Evolutionary conservation across 2,113 vertebrate genomes (phyloP).

Genomic region (Vulpes ferrilata): DNA sequence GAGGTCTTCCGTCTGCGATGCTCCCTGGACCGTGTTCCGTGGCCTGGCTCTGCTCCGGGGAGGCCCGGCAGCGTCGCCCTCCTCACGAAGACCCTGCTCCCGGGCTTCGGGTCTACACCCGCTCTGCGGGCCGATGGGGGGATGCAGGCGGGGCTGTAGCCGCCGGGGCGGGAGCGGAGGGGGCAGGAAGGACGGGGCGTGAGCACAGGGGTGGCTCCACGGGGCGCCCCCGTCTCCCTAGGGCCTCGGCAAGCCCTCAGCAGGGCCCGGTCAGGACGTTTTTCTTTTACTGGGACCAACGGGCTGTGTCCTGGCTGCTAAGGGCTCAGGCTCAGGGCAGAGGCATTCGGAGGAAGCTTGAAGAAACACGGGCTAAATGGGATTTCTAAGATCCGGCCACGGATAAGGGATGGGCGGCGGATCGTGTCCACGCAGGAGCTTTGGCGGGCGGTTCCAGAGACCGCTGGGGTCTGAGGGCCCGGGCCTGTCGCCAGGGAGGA

Average conservation of each 20-base stretch:
- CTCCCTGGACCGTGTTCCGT: background rate
- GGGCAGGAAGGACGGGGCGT: background rate
- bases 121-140: background rate
- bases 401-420: background rate
- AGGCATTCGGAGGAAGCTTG: background rate
- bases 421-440: background rate
- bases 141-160: background rate
- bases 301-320: background rate
- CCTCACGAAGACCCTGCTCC: background rate
- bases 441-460: background rate
- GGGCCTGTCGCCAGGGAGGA: background rate
- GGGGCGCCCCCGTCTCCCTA: background rate
- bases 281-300: background rate
- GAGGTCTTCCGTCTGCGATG: background rate
- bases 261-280: background rate
- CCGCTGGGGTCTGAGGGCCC: background rate
- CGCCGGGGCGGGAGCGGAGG: background rate
- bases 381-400: background rate
- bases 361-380: background rate
- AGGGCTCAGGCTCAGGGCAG: background rate
- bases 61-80: background rate
- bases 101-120: background rate
- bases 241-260: background rate
- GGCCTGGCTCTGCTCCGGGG: background rate
- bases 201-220: background rate